Evolutionary conservation across 2,888 invertebrate genomes (phyloP).

Genomic region (Parnassius mnemosyne): DNA sequence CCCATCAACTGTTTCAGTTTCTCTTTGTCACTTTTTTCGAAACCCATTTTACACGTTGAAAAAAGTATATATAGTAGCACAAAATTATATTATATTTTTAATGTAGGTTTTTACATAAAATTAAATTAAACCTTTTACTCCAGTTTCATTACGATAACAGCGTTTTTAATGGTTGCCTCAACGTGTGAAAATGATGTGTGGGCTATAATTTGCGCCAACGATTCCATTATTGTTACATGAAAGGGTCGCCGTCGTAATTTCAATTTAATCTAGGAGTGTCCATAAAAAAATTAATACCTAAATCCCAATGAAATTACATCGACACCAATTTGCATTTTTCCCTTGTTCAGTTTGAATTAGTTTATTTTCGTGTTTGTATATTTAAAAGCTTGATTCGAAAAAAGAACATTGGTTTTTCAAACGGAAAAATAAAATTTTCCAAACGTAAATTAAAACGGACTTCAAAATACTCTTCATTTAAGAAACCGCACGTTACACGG

Average conservation of each 20-base stretch:
- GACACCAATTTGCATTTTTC: constrained; percentile 11
- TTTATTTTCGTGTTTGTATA: no score
- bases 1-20: no score
- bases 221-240: constrained; percentile 18
- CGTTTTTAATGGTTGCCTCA: neutral
- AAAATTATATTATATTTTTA: no score
- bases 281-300: constrained; percentile 14
- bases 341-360: no score
- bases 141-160: no score
- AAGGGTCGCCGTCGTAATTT: constrained; percentile 20
- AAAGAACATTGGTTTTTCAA: no score
- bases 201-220: constrained; percentile 17
- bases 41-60: no score
- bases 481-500: neutral
- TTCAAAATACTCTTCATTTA: neutral
- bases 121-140: no score
- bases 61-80: no score
- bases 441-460: neutral
- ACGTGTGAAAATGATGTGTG: constrained; percentile 10
- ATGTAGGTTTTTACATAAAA: no score
- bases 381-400: no score
- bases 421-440: neutral
- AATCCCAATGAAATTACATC: constrained; percentile 20
- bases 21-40: no score
- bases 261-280: constrained; percentile 15